Conservation (phyloP, 2,113 vertebrate species). For the Crocuta crocuta region DNA sequence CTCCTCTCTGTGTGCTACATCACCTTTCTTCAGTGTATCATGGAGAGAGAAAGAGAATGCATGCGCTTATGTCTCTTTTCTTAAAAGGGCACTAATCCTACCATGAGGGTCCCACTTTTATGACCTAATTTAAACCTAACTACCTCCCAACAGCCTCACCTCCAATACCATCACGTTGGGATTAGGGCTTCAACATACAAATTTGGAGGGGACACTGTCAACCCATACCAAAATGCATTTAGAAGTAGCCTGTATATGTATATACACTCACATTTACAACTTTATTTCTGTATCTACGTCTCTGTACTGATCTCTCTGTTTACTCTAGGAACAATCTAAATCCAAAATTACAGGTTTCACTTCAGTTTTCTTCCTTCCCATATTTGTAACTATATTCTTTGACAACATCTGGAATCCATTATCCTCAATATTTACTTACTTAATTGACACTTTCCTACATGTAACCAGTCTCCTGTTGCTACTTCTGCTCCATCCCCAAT, state of each 20-base stretch:
- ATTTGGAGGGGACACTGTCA: background rate
- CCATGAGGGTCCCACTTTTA: background rate
- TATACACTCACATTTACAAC: background rate
- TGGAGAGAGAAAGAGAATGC: background rate
- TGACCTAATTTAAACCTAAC: background rate
- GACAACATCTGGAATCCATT: background rate
- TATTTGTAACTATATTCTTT: background rate
- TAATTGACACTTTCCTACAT: background rate
- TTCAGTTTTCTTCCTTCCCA: background rate
- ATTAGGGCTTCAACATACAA: background rate
- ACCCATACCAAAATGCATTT: background rate
- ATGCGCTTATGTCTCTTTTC: background rate
- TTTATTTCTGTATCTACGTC: background rate
- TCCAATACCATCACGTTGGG: background rate
- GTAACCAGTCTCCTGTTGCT: background rate
- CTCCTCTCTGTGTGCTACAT: background rate
- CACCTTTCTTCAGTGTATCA: background rate
- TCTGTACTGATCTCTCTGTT: background rate
- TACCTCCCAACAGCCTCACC: background rate
- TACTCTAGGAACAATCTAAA: background rate
- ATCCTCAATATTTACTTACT: background rate
- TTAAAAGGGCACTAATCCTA: background rate
- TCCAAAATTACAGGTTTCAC: background rate
- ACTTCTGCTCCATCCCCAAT: background rate
- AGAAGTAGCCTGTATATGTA: background rate